Base-by-base conservation (phyloP, 2,797 vertebrate genomes). In the Phyllotis vaccarum region DNA sequence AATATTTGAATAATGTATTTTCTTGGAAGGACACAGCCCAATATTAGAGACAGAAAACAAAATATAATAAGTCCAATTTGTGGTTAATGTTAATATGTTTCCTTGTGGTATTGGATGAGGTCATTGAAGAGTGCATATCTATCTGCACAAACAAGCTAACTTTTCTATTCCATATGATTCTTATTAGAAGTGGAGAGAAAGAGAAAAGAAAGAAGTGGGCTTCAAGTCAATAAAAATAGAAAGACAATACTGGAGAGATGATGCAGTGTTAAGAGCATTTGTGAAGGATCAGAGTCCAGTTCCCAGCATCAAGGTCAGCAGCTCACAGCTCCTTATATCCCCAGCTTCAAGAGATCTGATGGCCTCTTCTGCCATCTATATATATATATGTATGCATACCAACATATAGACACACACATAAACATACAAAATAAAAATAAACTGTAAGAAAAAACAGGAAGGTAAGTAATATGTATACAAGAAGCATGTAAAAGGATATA, bases 1-100 rank as follows among this genome's bases (percentile, higher is more conserved):
- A 70, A 60, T 86, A 95, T 91, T 91, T 91, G 17, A 86, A 52
- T 80, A 58, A 62, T 43, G 12, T 37, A 79, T 85, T 80, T n/a
- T 80, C 17, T 92, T 27, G 37, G 1, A 10, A 27, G 11, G 2
- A 56, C 60, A 95, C 22, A 16, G 64, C 22, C 19, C 46, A 13
- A 72, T 92, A 22, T 95, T 90, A 88, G 81, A 82, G 43, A 52
- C 14, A 16, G 22, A 91, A 89, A 83, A 66, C 17, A 37, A 37
- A 92, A 92, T 10, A 78, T 70, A 9, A 87, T 8, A 94, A 86
- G 89, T 89, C 2, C 11, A 83, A 83, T 78, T 89, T 87, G 76
- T 56, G 11, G 75, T 58, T 94, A 89, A 88, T 70, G 34, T 75
- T 12, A 86, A 52, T 1, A 68, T 58, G 56, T 90, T 58, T 90